Percentiles rank a stretch among this genome's conserved stretches.
Conservation (phyloP, 2,797 vertebrate genomes). For the Phataginus tricuspis region DNA sequence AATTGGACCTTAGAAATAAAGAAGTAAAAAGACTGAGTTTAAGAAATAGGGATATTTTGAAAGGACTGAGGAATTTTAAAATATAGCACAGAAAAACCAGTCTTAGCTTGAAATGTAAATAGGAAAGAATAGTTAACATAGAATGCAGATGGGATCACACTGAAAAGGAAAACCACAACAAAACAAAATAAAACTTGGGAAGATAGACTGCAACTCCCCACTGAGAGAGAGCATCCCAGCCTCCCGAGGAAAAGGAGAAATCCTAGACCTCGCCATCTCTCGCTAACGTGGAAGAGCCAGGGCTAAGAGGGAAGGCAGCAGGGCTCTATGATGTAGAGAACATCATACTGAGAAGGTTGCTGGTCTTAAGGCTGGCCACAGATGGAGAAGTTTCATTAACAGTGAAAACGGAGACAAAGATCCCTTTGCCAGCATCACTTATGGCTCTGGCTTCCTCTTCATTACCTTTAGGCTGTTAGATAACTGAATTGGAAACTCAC, state of each 20-base stretch:
- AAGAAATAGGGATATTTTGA: conserved; percentile 42
- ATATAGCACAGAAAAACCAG: background rate
- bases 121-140: background rate
- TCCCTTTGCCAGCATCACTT: background rate
- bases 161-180: background rate
- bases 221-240: background rate
- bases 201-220: background rate
- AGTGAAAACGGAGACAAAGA: background rate
- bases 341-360: background rate
- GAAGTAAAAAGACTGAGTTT: background rate
- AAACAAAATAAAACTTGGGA: background rate
- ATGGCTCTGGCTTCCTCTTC: background rate
- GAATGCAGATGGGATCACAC: background rate
- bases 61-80: background rate
- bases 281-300: background rate
- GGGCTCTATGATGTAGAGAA: background rate
- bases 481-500: background rate
- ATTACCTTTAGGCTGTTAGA: background rate
- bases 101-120: background rate
- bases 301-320: background rate
- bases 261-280: background rate
- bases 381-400: background rate
- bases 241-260: background rate
- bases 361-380: background rate
- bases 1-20: conserved; percentile 35